Base-by-base conservation (phyloP, 64 coral and sea anemone species). In the Montipora sp. region DNA sequence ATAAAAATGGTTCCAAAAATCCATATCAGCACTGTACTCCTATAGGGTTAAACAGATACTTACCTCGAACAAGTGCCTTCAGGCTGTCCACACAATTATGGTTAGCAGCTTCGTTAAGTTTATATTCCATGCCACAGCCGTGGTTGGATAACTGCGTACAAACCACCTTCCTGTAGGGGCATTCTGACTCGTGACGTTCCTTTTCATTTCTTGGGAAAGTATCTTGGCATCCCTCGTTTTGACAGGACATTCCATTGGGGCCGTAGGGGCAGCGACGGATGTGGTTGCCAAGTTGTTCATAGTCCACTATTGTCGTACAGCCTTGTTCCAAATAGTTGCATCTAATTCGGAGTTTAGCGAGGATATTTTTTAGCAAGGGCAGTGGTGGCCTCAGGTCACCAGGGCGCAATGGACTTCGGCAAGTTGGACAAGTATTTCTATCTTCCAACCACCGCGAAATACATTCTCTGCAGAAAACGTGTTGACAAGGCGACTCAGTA, bases 401-500 rank as follows among this genome's bases (percentile, higher is more conserved):
- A 71, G 12, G 21, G 13, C 72, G 18, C n/a, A 94, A 49, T 49
- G 23, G 47, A 53, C 75, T 84, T 47, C 93, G 68, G 74, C 93
- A 94, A 15, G 68, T 94, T 12, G 93, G 93, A 43, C 93, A 94
- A 85, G 44, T 77, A 22, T 83, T 66, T n/a, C 80, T 84, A 8
- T 59, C 2, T 45, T 83, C 12, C 80, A 94, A 21, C 93, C 93
- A 94, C 53, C 83, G 83, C 20, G 57, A 75, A 66, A 94, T 94
- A 50, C 93, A 94, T 6, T 58, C 79, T 12, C 87, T 83, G 49
- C 93, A 94, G 71, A 94, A 94, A 75, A 94, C 93, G 83, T 94
- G 93, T 53, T 79, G 78, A 46, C 87, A 90, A 8, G 93, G 93
- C 5, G 66, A 83, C 73, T 94, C 87, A 13, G 73, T 69, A 14